Evolutionary conservation across 2,888 invertebrate species (phyloP), one percentile per base, ranked within the genome.

Genomic region (Ornithoptera alexandrae): DNA sequence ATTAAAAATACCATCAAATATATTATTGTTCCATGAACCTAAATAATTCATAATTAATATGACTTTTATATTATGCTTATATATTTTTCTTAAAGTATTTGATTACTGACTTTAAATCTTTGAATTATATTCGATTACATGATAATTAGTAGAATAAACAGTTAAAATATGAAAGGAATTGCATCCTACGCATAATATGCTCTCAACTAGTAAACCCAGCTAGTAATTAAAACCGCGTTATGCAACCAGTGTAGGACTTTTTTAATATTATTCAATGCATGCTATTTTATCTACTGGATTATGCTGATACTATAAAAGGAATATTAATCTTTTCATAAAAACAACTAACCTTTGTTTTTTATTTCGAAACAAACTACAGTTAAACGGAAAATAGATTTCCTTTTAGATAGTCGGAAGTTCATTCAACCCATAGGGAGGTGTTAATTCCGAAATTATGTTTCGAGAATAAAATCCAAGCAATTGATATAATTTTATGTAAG

Each of bases 401-500:
- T 67, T 70, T 74, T 74, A 63, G 58, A 60, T 64, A 61, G 36
- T 63, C 24, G 20, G 4, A 42, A 60, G 62, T 53, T 65, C 58
- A 69, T 57, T 72, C 75, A 83, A 81, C 84, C 84, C 82, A 83
- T 74, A 79, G 83, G 76, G 80, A 85, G 83, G 86, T 88, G 87
- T 81, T 82, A 83, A 86, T 86, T 88, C 83, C 83, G 78, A 85
- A 85, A 88, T 86, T 85, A 85, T 86, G 88, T 89, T 90, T 85
- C 81, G 79, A 79, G 84, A 85, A 87, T 89, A 88, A 89, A 90
- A 88, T 85, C 84, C 84, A 82, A 82, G 84, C 85, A 82, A 88
- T 90, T 90, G 89, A 89, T 90, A 90, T 91, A 92, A 91, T 91
- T 91, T 88, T 84, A 86, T 89, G 84, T 65, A 84, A 84, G 82